Evolutionary conservation across 2,113 vertebrate species (phyloP).

Genomic region (Oryzias javanicus): DNA sequence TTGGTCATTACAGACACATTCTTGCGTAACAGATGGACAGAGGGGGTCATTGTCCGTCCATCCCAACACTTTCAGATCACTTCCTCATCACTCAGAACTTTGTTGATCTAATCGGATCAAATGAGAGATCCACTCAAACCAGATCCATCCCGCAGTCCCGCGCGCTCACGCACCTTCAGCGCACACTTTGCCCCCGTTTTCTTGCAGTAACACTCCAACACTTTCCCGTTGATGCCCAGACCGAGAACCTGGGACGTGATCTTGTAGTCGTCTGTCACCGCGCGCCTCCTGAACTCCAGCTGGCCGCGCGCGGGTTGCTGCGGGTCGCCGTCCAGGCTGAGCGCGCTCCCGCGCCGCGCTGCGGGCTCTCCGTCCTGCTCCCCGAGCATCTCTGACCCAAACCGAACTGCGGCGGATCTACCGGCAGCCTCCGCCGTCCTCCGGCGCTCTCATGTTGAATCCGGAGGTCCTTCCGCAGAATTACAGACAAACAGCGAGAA

Average conservation of each 20-base stretch:
- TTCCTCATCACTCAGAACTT: neutral
- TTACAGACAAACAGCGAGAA: neutral
- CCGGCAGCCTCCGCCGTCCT: too few species aligned
- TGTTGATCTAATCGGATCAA: too few species aligned
- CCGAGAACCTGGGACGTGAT: slow-evolving; percentile 66
- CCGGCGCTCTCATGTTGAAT: too few species aligned
- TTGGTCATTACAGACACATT: neutral
- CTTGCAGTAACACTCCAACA: slow-evolving; percentile 69
- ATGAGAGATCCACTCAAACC: neutral
- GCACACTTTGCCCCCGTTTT: slow-evolving; percentile 65
- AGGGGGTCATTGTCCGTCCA: slow-evolving; percentile 33
- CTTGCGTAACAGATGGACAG: slow-evolving; percentile 15
- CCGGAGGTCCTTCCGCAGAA: too few species aligned
- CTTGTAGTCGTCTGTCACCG: slow-evolving; percentile 68
- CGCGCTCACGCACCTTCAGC: slow-evolving; percentile 59
- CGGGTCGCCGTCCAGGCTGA: slow-evolving; percentile 19
- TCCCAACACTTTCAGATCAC: slow-evolving; percentile 1
- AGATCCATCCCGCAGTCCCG: neutral
- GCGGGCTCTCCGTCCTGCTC: slow-evolving; percentile 39
- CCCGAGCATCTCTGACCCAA: slow-evolving; percentile 32
- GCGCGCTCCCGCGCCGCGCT: slow-evolving; percentile 31
- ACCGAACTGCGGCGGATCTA: neutral
- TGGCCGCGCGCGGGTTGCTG: slow-evolving; percentile 33
- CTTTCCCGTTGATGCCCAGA: slow-evolving; percentile 68
- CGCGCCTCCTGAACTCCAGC: slow-evolving; percentile 52